Evolutionary conservation across 2,797 vertebrate species (phyloP).

Genomic region (Tenualosa thibaudeaui): DNA sequence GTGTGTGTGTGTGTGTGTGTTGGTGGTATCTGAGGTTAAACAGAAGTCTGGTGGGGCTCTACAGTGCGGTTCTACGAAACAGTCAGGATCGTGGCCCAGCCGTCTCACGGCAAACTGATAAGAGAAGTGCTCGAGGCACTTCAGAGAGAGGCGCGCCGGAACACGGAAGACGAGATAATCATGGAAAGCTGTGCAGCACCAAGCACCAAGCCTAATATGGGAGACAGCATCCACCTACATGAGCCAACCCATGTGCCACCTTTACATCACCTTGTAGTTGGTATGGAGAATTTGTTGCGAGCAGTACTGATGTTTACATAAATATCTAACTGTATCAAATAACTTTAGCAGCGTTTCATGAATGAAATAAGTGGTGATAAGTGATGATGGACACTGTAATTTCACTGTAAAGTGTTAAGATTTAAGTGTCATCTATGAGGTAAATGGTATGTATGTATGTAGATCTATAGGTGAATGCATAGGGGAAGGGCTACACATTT

Average conservation of each 20-base stretch:
- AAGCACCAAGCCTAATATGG: conserved; percentile 52
- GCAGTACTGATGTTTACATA: not conserved
- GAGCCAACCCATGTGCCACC: conserved; percentile 38
- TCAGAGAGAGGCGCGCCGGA: conserved; percentile 7
- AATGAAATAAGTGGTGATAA: too few species aligned
- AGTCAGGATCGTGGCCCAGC: not conserved
- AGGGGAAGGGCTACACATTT: too few species aligned
- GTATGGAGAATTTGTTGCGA: conserved; percentile 42
- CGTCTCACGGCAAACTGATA: not conserved
- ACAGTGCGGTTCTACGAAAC: not conserved
- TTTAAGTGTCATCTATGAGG: too few species aligned
- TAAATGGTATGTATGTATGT: too few species aligned
- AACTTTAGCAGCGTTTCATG: not conserved
- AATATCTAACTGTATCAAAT: not conserved
- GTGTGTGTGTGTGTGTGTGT: not conserved
- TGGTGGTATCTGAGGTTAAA: conserved; percentile 8
- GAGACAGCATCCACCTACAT: conserved; percentile 32
- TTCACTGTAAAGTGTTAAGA: too few species aligned
- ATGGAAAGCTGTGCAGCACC: conserved; percentile 37
- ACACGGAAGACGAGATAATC: conserved; percentile 50
- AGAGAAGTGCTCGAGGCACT: not conserved
- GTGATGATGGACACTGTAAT: too few species aligned
- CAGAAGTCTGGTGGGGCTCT: not conserved
- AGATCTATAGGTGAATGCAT: too few species aligned
- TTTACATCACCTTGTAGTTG: conserved; percentile 56